Percentiles rank a stretch among this genome's conserved stretches.
phyloP scores from a whole-genome alignment of 2,797 vertebrate genomes.

The Schizothorax lantsangensis region DNA sequence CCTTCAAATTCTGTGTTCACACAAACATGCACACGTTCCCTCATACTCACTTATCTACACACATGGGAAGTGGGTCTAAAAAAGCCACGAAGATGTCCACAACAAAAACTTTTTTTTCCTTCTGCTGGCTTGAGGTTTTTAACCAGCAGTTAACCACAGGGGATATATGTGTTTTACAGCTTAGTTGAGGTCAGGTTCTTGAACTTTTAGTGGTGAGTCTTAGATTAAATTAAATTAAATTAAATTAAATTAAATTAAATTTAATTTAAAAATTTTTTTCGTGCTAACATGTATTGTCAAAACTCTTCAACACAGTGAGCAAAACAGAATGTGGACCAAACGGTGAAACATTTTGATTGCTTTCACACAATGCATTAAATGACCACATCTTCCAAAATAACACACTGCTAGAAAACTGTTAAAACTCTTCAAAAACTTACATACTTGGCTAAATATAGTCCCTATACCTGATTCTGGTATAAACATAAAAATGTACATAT shows the following conservation, averaged over 20 bases:
- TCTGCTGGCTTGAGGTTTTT: slow-evolving; percentile 51
- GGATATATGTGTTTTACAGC: background rate
- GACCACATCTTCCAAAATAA: background rate
- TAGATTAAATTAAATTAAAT: background rate
- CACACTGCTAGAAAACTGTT: no score
- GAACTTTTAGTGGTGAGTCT: background rate
- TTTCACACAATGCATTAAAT: background rate
- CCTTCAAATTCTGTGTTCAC: background rate
- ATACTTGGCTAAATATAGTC: background rate
- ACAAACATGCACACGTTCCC: background rate
- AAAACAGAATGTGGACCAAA: background rate
- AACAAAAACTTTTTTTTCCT: slow-evolving; percentile 74
- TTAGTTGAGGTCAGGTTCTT: slow-evolving; percentile 3
- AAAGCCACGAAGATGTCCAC: slow-evolving; percentile 78
- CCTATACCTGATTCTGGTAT: background rate
- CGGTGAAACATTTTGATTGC: background rate
- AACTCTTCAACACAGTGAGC: background rate
- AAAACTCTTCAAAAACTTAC: no score
- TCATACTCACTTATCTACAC: slow-evolving; percentile 9
- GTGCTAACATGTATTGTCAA: background rate
- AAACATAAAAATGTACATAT: background rate
- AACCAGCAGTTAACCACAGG: slow-evolving; percentile 58
- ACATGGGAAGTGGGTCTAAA: slow-evolving; percentile 70
- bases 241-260: no score
- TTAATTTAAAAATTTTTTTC: no score